These are phyloP conservation scores for Bubo scandiacus DNA, from an alignment of 2,113 vertebrate species.

Conservation along the genomic window DNA sequence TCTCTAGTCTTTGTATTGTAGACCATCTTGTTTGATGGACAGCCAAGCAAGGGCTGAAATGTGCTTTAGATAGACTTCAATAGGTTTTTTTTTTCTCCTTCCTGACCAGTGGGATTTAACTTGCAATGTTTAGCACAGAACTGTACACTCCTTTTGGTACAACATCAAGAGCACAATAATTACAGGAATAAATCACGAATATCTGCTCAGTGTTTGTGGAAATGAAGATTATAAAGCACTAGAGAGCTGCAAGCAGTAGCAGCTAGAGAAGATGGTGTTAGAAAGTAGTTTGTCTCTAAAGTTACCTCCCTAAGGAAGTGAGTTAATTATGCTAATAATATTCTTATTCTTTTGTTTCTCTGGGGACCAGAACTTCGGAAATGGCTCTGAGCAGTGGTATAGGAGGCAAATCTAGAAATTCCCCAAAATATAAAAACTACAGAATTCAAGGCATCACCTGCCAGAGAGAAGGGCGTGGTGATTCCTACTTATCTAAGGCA, in stretches of 20 bases:
- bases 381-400: neutral
- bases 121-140: neutral
- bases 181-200: constrained; percentile 59
- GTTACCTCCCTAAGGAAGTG: neutral
- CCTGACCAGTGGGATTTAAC: constrained; percentile 10
- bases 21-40: neutral
- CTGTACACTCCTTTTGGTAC: neutral
- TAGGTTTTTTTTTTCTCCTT: neutral
- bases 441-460: neutral
- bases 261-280: neutral
- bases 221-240: constrained; percentile 8
- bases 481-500: neutral
- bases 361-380: neutral
- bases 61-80: neutral
- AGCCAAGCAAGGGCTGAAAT: neutral
- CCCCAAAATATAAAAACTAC: neutral
- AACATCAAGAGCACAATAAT: constrained; percentile 51
- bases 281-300: neutral
- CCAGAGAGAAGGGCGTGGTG: neutral
- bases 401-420: neutral
- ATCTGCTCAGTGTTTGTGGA: neutral
- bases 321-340: neutral
- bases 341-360: neutral
- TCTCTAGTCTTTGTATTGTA: neutral
- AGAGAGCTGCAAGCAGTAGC: neutral